phyloP scores from a whole-genome alignment of 2,797 vertebrate genomes.

The Sebastes flavidus region DNA sequence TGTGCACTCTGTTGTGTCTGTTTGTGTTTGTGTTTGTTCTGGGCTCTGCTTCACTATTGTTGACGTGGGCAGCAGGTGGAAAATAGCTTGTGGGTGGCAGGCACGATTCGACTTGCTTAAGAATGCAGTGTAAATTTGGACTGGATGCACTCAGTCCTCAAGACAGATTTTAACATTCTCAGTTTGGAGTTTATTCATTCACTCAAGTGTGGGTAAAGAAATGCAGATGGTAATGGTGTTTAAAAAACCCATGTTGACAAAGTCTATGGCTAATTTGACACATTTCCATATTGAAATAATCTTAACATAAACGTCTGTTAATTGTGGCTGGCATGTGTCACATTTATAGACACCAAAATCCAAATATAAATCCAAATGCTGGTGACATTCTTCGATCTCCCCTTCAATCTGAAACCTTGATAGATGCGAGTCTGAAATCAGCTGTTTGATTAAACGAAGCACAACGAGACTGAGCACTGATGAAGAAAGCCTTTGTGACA shows the following conservation, averaged over 20 bases:
- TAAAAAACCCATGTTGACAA: background rate
- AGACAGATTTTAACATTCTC: background rate
- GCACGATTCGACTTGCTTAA: slow-evolving; percentile 64
- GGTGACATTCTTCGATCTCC: background rate
- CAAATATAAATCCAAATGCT: background rate
- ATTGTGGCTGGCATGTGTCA: background rate
- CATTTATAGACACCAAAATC: background rate
- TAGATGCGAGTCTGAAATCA: background rate
- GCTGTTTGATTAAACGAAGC: slow-evolving; percentile 2
- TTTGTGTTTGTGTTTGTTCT: slow-evolving; percentile 70
- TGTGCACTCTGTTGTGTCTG: slow-evolving; percentile 69
- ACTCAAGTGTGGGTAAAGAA: background rate
- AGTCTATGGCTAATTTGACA: background rate
- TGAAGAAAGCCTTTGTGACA: slow-evolving; percentile 11
- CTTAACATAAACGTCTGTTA: background rate
- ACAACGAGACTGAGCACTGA: background rate
- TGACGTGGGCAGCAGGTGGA: slow-evolving; percentile 77
- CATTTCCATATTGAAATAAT: background rate
- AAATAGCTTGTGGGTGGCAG: slow-evolving; percentile 72
- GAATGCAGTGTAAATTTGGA: slow-evolving; percentile 49
- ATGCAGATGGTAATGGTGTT: background rate
- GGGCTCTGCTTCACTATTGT: slow-evolving; percentile 71
- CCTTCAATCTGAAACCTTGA: background rate
- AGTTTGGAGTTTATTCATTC: background rate
- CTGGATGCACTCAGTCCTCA: slow-evolving; percentile 6